Conservation (phyloP, 2,888 invertebrate species). For the Darwinula stevensoni region DNA sequence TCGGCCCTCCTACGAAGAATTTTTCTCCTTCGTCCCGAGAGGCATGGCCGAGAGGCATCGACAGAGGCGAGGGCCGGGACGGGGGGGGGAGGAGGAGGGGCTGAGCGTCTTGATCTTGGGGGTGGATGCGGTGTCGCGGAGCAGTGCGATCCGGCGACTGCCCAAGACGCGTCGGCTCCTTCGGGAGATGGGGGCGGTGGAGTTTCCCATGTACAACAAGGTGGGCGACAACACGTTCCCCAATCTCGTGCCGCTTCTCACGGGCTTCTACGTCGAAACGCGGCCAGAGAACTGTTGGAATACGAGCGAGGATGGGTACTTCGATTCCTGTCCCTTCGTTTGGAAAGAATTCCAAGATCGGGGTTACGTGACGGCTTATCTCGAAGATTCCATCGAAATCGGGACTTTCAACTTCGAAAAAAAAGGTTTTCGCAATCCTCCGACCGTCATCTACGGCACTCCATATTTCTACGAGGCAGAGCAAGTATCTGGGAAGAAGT, state of each 20-base stretch:
- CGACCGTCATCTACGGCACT: constrained; percentile 66
- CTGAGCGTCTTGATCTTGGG: constrained; percentile 49
- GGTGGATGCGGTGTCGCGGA: constrained; percentile 51
- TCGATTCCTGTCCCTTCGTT: no score
- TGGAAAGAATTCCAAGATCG: no score
- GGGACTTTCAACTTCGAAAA: constrained; percentile 47
- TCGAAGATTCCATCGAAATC: constrained; percentile 39
- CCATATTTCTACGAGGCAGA: no score
- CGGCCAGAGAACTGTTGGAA: constrained; percentile 31
- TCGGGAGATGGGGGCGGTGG: constrained; percentile 30
- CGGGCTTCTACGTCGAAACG: constrained; percentile 34
- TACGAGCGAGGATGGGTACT: no score
- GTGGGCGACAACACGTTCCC: constrained; percentile 82
- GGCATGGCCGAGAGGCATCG: no score
- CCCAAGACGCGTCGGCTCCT: constrained; percentile 32
- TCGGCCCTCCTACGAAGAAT: no score
- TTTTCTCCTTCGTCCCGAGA: no score
- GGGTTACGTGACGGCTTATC: constrained; percentile 51
- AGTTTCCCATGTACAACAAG: constrained; percentile 66
- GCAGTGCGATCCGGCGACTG: constrained; percentile 59
- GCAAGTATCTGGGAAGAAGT: no score
- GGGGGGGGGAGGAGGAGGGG: no score
- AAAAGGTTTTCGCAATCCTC: constrained; percentile 34
- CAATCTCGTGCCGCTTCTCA: constrained; percentile 49
- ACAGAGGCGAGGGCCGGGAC: no score